Conservation (phyloP, 2,113 vertebrate genomes). For the Microcebus murinus region DNA sequence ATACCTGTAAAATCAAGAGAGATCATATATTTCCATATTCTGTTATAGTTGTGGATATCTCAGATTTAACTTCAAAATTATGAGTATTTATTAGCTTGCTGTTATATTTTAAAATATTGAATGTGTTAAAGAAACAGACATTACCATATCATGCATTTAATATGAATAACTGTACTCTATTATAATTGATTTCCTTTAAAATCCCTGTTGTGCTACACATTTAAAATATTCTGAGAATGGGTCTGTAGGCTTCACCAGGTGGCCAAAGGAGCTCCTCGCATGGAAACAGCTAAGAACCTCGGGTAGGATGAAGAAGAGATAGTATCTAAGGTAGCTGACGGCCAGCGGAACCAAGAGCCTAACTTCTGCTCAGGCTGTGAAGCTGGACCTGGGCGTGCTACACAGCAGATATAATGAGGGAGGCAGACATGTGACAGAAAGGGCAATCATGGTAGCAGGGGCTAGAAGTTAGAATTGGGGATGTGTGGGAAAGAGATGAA, state of each 20-base stretch:
- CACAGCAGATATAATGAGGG: fast-evolving
- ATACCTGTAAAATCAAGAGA: neutral
- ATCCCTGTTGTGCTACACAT: neutral
- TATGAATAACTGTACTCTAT: neutral
- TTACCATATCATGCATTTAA: neutral
- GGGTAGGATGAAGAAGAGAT: neutral
- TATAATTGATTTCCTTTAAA: neutral
- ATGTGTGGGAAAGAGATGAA: neutral
- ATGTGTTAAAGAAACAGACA: neutral
- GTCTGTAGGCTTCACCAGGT: neutral
- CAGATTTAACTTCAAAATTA: neutral
- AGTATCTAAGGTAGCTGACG: neutral
- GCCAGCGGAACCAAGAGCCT: neutral
- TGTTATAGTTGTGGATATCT: neutral
- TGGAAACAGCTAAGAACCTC: neutral
- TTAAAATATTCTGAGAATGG: neutral
- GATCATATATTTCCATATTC: neutral
- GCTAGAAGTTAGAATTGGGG: neutral
- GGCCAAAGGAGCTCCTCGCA: neutral
- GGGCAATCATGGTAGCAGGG: neutral
- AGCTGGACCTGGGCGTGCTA: fast-evolving
- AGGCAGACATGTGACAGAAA: neutral
- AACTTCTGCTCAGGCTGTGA: neutral
- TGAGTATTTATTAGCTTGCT: neutral
- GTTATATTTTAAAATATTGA: neutral